A percentile compares a stretch with the other conserved stretches of the same genome.
phyloP scores from a whole-genome alignment of 2,113 vertebrate species.

The Paracanthobrama guichenoti region DNA sequence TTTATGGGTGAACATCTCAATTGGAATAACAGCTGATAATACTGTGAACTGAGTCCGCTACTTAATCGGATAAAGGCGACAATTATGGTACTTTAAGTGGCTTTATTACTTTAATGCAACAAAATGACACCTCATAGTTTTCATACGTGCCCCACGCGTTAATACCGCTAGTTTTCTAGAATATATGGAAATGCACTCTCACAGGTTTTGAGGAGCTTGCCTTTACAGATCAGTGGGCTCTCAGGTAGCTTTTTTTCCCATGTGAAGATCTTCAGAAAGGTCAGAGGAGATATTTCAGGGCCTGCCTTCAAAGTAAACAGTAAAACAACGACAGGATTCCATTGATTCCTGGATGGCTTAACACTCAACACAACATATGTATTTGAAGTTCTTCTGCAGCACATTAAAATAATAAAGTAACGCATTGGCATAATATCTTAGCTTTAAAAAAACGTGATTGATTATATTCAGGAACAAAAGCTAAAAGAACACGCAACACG shows the following conservation, averaged over 20 bases:
- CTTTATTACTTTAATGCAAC: constrained; percentile 30
- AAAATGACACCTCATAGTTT: not conserved
- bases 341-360: no score
- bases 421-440: not conserved
- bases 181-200: not conserved
- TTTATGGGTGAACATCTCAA: not conserved
- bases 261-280: constrained; percentile 2
- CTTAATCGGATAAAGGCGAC: not conserved
- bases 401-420: not conserved
- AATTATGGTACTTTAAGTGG: constrained; percentile 13
- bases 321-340: constrained; percentile 13
- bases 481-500: not conserved
- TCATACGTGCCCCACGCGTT: not conserved
- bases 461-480: not conserved
- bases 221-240: not conserved
- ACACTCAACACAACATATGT: not conserved
- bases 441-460: not conserved
- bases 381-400: constrained; percentile 1
- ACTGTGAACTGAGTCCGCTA: not conserved
- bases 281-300: constrained; percentile 22
- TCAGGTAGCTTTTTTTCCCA: not conserved
- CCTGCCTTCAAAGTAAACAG: constrained; percentile 14
- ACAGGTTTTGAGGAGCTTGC: not conserved
- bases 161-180: not conserved
- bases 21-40: not conserved